Evolutionary conservation across 2,797 vertebrate genomes (phyloP), one percentile per base, ranked within the genome.

Genomic region (Smutsia temminckii): DNA sequence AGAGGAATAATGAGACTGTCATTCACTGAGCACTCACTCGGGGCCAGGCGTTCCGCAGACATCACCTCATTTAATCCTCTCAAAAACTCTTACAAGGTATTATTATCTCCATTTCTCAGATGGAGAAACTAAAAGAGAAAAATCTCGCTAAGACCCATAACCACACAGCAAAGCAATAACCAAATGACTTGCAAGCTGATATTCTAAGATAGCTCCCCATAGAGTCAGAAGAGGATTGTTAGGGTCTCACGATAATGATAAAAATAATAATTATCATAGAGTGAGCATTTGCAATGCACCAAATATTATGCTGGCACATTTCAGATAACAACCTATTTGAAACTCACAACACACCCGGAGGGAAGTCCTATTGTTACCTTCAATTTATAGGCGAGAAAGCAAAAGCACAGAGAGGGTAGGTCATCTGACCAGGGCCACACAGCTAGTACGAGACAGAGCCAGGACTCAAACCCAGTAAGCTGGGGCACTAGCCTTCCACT

Each of bases 21-120:
- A 13, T 87, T 89, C 69, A 61, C 40, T 32, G 37, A 68, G 59
- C 40, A 20, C 81, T 57, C 20, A 59, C 49, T 55, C 66, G 0
- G 0, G 71, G 69, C 42, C 32, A 10, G 75, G 51, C 27, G 17
- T 61, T 93, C 80, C 78, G 66, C 4, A 88, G 96, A 92, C 61
- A 13, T 78, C 40, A 93, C 90, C 84, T 97, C 80, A 96, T 53
- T 77, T 49, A 87, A 46, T 85, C 63, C 63, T 46, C 72, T 71
- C 0, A 7, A 85, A 85, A 80, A 77, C 40, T 63, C 46, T 46
- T 18, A 42, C 46, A 69, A 77, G 72, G 61, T 92, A 46, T 95
- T 49, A 78, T 95, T 91, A 81, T 49, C 93, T 94, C 89, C 72
- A 80, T 77, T 93, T 72, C 32, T 88, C 75, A 90, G 90, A 75